These are phyloP conservation scores for Anniella stebbinsi DNA, from an alignment of 2,797 vertebrate genomes.

Conservation along the genomic window DNA sequence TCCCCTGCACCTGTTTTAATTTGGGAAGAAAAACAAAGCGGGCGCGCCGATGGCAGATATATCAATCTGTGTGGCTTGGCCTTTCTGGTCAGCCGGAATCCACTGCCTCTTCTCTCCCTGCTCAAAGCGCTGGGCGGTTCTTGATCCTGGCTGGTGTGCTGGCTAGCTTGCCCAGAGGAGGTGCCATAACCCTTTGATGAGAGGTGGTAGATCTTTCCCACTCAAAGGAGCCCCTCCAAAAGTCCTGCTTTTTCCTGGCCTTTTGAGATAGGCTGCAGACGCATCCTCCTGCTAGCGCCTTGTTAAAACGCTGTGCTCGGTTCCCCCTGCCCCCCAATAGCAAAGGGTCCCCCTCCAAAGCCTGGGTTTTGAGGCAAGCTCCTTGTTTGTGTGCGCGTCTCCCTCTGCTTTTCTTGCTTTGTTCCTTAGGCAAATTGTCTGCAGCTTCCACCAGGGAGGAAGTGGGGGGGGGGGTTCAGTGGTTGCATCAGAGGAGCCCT, in stretches of 20 bases:
- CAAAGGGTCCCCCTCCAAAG: background rate
- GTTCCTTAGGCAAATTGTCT: background rate
- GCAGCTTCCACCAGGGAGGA: background rate
- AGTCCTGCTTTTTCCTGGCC: background rate
- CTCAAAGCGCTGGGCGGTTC: background rate
- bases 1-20: background rate
- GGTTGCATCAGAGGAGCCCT: background rate
- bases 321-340: background rate
- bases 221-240: background rate
- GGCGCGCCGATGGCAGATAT: no score
- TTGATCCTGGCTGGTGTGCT: no score
- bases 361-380: background rate
- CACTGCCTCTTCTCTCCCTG: background rate
- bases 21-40: no score
- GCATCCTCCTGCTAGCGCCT: no score
- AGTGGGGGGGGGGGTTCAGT: no score
- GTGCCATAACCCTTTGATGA: background rate
- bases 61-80: background rate
- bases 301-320: background rate
- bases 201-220: background rate
- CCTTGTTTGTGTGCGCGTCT: background rate
- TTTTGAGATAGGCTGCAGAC: no score
- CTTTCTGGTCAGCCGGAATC: background rate
- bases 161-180: background rate
- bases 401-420: background rate